A percentile compares a stretch with the other conserved stretches of the same genome.
These are phyloP conservation scores for Lasioglossum zephyrum DNA, from an alignment of 2,888 invertebrate species.

Conservation along the genomic window DNA sequence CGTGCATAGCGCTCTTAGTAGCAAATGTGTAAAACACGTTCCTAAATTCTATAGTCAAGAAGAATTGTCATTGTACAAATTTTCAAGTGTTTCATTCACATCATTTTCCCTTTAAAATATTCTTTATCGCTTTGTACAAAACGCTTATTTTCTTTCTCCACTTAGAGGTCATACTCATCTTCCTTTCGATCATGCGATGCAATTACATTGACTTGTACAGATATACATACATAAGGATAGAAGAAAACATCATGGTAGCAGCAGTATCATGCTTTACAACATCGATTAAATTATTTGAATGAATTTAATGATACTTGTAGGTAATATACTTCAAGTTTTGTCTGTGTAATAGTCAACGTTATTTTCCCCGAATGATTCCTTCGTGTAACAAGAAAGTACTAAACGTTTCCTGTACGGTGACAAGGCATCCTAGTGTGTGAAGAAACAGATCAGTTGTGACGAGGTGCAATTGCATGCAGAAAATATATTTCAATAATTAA, in stretches of 20 bases:
- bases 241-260: not conserved
- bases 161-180: conserved; percentile 27
- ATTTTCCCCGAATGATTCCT: conserved; percentile 16
- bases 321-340: conserved; percentile 3
- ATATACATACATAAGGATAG: not conserved
- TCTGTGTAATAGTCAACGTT: conserved; percentile 14
- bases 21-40: conserved; percentile 25
- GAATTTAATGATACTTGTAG: not conserved
- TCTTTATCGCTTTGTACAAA: conserved; percentile 23
- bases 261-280: conserved; percentile 14
- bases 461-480: conserved; percentile 2
- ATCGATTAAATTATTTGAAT: not conserved
- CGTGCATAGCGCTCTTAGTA: conserved; percentile 36
- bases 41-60: conserved; percentile 5
- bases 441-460: conserved; percentile 1
- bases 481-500: not conserved
- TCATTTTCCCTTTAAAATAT: not conserved
- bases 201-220: not conserved
- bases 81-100: conserved; percentile 20
- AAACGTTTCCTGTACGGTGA: conserved; percentile 7
- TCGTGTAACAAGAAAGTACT: not conserved
- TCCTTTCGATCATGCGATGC: conserved; percentile 1
- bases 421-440: not conserved
- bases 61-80: not conserved
- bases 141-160: conserved; percentile 6